A percentile compares a stretch with the other conserved stretches of the same genome.
phyloP scores from a whole-genome alignment of 2,797 vertebrate genomes.

The Myiothlypis chrysogaster region DNA sequence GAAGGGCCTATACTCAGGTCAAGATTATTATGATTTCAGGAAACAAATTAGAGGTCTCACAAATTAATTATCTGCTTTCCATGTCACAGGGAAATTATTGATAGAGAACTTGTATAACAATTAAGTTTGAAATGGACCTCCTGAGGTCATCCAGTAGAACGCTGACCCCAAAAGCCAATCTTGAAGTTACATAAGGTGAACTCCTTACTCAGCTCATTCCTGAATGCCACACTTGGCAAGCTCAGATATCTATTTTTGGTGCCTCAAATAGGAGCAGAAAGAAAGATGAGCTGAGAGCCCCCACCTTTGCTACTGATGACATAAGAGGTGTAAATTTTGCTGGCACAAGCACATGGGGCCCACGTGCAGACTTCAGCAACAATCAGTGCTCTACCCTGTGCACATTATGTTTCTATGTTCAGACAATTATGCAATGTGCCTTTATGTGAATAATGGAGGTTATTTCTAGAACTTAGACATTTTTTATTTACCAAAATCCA shows the following conservation, averaged over 20 bases:
- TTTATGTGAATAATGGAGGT: background rate
- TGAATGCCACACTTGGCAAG: background rate
- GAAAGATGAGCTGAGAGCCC: background rate
- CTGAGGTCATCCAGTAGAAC: background rate
- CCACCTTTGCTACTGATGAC: background rate
- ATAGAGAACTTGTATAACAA: background rate
- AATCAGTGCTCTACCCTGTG: background rate
- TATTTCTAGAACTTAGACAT: background rate
- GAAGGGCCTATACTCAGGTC: background rate
- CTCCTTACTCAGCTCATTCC: background rate
- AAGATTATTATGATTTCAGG: slow-evolving; percentile 47
- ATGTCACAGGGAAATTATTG: background rate
- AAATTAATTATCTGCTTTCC: background rate
- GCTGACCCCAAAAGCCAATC: background rate
- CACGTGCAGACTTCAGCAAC: background rate
- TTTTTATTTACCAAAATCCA: background rate
- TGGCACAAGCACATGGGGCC: background rate
- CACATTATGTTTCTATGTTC: background rate
- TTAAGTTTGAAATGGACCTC: background rate
- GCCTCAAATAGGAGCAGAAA: background rate
- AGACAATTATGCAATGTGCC: background rate
- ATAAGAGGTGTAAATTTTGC: background rate
- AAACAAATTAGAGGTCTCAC: slow-evolving; percentile 17
- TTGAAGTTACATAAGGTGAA: background rate
- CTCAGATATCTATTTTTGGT: background rate